A percentile compares a stretch with the other conserved stretches of the same genome.
These are phyloP conservation scores for Lydus trimaculatus DNA, from an alignment of 2,888 invertebrate species.

Conservation along the genomic window DNA sequence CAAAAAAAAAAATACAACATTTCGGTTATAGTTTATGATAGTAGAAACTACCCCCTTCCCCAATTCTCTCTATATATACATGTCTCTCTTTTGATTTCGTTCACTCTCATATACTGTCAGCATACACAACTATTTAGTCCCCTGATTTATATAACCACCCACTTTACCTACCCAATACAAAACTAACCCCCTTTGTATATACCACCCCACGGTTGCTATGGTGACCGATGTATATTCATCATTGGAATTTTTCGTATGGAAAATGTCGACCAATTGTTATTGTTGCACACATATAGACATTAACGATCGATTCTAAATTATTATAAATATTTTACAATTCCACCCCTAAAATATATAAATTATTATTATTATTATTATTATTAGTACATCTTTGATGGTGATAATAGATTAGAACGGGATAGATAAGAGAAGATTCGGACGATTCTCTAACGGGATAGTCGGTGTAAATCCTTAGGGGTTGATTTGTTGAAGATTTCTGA, in stretches of 20 bases:
- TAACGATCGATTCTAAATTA: neutral
- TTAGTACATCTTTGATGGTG: neutral
- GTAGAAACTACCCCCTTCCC: neutral
- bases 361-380: no score
- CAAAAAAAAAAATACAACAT: neutral
- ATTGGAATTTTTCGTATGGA: slow-evolving; percentile 2
- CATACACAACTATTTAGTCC: neutral
- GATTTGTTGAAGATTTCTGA: no score
- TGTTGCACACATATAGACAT: neutral
- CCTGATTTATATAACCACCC: neutral
- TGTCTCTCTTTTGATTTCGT: neutral
- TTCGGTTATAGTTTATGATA: neutral
- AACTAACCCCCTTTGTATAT: neutral
- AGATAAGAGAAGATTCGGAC: neutral
- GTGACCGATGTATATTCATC: neutral
- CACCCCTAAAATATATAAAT: neutral
- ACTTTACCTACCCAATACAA: neutral
- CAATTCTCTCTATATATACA: neutral
- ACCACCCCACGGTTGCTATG: neutral
- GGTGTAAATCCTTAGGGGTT: neutral
- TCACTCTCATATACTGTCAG: neutral
- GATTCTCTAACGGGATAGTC: neutral
- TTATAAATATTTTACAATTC: neutral
- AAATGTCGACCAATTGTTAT: slow-evolving; percentile 5
- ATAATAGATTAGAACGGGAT: neutral